Evolutionary conservation across 2,888 invertebrate species (phyloP).

Genomic region (Peribatodes rhomboidaria): DNA sequence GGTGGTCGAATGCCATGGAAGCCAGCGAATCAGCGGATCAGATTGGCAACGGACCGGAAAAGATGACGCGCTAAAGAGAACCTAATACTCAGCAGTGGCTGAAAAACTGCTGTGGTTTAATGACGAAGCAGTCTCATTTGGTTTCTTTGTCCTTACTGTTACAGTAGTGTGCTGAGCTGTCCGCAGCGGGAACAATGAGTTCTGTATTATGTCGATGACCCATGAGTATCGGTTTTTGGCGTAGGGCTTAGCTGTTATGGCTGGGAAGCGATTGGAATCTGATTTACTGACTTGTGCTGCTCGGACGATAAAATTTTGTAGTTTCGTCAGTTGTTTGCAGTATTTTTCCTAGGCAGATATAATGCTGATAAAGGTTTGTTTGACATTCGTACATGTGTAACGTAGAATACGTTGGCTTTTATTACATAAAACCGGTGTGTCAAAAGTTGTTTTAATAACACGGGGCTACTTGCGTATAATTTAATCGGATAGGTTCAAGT

Average conservation of each 20-base stretch:
- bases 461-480: no score
- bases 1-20: neutral
- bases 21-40: no score
- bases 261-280: slow-evolving; percentile 31
- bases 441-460: no score
- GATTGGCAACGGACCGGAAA: no score
- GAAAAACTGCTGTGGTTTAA: no score
- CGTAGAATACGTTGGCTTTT: neutral
- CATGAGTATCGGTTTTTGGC: slow-evolving; percentile 39
- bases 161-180: slow-evolving; percentile 26
- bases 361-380: neutral
- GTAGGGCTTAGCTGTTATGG: slow-evolving; percentile 36
- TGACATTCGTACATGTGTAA: neutral
- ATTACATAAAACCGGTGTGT: neutral
- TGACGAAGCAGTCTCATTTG: no score
- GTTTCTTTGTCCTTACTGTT: slow-evolving; percentile 29
- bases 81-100: no score
- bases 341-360: neutral
- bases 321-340: slow-evolving; percentile 12
- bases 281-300: slow-evolving; percentile 25
- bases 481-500: no score
- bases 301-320: slow-evolving; percentile 18
- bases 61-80: no score
- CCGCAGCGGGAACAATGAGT: slow-evolving; percentile 50
- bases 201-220: slow-evolving; percentile 50